Evolutionary conservation across 2,113 vertebrate species (phyloP), one percentile per base, ranked within the genome.

Genomic region (Lycocorax pyrrhopterus): DNA sequence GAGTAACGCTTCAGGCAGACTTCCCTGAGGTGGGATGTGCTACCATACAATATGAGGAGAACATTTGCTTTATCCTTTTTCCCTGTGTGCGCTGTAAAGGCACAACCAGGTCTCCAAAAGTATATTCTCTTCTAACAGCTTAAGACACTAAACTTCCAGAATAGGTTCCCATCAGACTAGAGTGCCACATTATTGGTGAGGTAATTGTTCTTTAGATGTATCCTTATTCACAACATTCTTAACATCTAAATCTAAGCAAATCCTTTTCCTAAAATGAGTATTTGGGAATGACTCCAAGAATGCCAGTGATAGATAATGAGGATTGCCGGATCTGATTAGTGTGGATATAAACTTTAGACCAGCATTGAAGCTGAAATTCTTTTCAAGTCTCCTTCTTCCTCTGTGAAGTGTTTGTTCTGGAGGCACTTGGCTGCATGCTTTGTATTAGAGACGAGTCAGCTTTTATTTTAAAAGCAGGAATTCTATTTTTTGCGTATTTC

Each of bases 391-490:
- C 26, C 52, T 64, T 95, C 73, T 88, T 93, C 77, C 71, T 94
- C 89, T 94, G 56, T 79, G 67, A 93, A 94, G 93, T 91, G 83
- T 95, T 96, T 97, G 64, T 74, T 92, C 84, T 95, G 56, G 68
- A 94, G 94, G 67, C 81, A 69, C 87, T 90, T 93, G 68, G 62
- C 71, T 92, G 43, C 67, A 43, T 92, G 85, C 58, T 95, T 95
- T 78, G 27, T 87, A 73, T 79, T 87, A 77, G 84, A 96, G 84
- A 88, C 15, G 0, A 91, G 64, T 86, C 77, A 93, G 51, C 44
- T 26, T 93, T 96, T 96, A 88, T 95, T 96, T 96, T 93, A 92
- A 95, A 94, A 96, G 67, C 63, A 96, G 67, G 71, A 96, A 82
- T 87, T 90, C 63, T 93, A 60, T 92, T 97, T 97, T 95, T 91